Percentiles rank a stretch among this genome's conserved stretches.
phyloP scores from a whole-genome alignment of 2,113 vertebrate species.

The Pardalotus punctatus region DNA sequence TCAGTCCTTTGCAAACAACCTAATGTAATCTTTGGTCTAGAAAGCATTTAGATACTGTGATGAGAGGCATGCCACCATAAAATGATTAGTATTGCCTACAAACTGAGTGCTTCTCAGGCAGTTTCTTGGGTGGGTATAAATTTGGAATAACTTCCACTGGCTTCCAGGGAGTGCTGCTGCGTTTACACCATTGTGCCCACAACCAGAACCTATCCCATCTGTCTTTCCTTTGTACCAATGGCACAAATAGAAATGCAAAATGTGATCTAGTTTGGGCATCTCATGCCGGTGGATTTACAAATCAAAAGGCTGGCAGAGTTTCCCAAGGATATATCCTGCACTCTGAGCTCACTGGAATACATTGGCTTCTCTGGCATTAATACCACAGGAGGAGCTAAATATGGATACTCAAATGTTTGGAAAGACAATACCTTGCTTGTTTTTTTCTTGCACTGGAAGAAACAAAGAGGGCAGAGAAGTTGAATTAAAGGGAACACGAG shows the following conservation, averaged over 20 bases:
- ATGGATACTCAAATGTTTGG: slow-evolving; percentile 31
- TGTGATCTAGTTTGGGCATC: neutral
- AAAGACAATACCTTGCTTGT: slow-evolving; percentile 25
- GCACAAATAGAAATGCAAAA: slow-evolving; percentile 39
- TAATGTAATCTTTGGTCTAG: slow-evolving; percentile 14
- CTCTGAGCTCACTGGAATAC: slow-evolving; percentile 15
- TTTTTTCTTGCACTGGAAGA: neutral
- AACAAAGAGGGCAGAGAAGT: neutral
- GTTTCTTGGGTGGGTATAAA: neutral
- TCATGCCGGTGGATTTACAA: slow-evolving; percentile 20
- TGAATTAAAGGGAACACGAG: neutral
- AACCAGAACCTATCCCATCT: neutral
- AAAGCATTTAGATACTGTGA: neutral
- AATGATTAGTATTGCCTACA: neutral
- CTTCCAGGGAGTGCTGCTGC: neutral
- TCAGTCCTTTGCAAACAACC: neutral
- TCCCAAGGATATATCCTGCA: neutral
- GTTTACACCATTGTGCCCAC: neutral
- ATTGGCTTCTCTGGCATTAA: slow-evolving; percentile 43
- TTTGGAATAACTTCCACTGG: neutral
- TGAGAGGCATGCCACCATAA: neutral
- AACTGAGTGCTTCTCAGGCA: neutral
- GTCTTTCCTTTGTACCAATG: neutral
- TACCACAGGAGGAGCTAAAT: slow-evolving; percentile 43
- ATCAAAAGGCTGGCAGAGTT: slow-evolving; percentile 30